phyloP scores from a whole-genome alignment of 2,888 invertebrate genomes.

The Orthonychiurus folsomi region DNA sequence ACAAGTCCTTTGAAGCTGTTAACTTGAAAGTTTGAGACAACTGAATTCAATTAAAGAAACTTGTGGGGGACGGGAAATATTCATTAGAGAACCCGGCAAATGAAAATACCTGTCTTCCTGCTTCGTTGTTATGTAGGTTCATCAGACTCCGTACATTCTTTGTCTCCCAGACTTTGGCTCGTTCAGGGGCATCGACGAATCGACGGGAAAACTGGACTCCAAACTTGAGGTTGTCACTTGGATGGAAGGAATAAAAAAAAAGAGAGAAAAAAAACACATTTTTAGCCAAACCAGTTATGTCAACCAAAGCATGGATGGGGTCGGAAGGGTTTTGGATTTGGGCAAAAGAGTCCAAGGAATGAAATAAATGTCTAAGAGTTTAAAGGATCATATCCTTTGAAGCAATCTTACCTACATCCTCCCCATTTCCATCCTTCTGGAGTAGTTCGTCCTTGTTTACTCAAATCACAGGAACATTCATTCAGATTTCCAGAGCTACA shows the following conservation, averaged over 20 bases:
- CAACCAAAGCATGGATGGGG: too few relatives aligned
- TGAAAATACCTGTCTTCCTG: conserved; percentile 49
- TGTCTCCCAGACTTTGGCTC: conserved; percentile 43
- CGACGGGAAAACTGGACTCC: conserved; percentile 50
- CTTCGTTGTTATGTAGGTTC: conserved; percentile 53
- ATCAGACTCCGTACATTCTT: conserved; percentile 48
- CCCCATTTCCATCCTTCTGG: conserved; percentile 53
- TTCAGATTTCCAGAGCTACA: conserved; percentile 52
- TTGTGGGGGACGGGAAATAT: background rate
- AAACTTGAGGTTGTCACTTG: conserved; percentile 51
- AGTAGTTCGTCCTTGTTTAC: conserved; percentile 45
- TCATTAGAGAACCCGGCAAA: conserved; percentile 6
- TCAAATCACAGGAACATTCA: conserved; percentile 51
- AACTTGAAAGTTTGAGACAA: too few relatives aligned
- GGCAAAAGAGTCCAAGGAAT: too few relatives aligned
- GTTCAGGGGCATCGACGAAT: conserved; percentile 52
- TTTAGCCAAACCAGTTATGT: too few relatives aligned
- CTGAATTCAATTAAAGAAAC: too few relatives aligned
- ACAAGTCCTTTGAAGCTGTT: too few relatives aligned
- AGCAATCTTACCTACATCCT: conserved; percentile 50
- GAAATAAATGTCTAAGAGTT: too few relatives aligned
- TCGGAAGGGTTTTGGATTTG: too few relatives aligned
- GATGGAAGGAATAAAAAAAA: conserved; percentile 18
- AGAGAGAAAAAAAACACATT: background rate
- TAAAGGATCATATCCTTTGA: background rate